Conservation (phyloP, 2,888 invertebrate genomes). For the Acanthoscelides obtectus region DNA sequence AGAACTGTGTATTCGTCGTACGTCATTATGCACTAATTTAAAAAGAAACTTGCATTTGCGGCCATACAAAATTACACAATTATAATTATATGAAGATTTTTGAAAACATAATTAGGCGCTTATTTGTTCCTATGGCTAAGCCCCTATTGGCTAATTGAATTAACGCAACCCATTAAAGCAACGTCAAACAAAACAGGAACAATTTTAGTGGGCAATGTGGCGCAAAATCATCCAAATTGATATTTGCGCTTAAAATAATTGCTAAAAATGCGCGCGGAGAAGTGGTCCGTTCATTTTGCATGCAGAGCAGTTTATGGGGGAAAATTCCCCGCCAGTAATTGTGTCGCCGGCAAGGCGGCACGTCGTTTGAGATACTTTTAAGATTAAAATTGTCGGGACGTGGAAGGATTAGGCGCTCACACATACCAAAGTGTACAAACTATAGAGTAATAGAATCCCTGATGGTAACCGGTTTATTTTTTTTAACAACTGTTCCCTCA, state of each 20-base stretch:
- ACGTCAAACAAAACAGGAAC: background rate
- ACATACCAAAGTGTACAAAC: too few relatives aligned
- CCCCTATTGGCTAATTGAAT: background rate
- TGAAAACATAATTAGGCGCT: too few relatives aligned
- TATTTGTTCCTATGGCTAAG: background rate
- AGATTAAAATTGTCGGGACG: background rate
- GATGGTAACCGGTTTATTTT: too few relatives aligned
- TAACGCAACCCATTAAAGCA: background rate
- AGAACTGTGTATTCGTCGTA: too few relatives aligned
- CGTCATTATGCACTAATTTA: too few relatives aligned
- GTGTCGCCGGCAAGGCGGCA: background rate
- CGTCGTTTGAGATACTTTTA: background rate
- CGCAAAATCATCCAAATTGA: background rate
- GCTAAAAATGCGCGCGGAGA: background rate
- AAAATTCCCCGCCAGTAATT: background rate
- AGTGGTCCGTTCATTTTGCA: background rate
- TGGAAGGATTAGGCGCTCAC: background rate
- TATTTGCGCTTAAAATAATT: background rate
- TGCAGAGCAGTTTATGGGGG: background rate
- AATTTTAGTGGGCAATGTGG: background rate
- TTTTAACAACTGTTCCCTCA: too few relatives aligned
- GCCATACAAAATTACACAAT: too few relatives aligned
- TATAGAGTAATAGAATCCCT: too few relatives aligned
- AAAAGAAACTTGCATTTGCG: too few relatives aligned
- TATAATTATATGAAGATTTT: too few relatives aligned